These are phyloP conservation scores for Condylura cristata DNA, from an alignment of 2,113 vertebrate genomes.

Conservation along the genomic window DNA sequence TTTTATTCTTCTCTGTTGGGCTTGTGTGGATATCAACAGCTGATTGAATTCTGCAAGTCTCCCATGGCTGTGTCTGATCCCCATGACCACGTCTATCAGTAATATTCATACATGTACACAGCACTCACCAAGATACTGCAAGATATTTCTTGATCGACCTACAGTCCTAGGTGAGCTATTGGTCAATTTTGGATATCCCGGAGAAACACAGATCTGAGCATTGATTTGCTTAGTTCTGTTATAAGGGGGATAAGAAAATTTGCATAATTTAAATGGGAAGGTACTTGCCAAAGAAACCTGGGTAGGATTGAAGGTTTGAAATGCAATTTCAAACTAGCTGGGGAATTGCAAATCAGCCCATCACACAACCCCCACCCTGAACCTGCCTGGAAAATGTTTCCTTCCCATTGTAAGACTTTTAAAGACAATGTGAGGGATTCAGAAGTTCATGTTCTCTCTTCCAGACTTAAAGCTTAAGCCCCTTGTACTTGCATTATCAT, in stretches of 20 bases:
- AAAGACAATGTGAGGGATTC: background rate
- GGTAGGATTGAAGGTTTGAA: background rate
- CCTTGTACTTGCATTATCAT: conserved; percentile 45
- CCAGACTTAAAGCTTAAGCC: background rate
- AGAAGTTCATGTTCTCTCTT: conserved; percentile 43
- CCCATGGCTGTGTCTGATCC: background rate
- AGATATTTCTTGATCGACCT: background rate
- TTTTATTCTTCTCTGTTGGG: conserved; percentile 21
- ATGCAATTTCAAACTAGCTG: background rate
- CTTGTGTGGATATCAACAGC: background rate
- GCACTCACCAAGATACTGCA: background rate
- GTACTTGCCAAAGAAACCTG: background rate
- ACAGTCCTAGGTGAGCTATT: background rate
- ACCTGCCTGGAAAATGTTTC: background rate
- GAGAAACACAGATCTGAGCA: background rate
- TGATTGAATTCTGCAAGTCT: background rate
- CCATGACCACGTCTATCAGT: background rate
- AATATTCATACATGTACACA: background rate
- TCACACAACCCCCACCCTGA: background rate
- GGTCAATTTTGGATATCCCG: background rate
- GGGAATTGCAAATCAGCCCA: background rate
- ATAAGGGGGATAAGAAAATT: background rate
- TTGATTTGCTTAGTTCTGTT: background rate
- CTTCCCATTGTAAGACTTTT: conserved; percentile 13
- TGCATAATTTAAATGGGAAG: background rate